Conservation (phyloP, 1,140 invertebrate species). For the Lucilia sericata region DNA sequence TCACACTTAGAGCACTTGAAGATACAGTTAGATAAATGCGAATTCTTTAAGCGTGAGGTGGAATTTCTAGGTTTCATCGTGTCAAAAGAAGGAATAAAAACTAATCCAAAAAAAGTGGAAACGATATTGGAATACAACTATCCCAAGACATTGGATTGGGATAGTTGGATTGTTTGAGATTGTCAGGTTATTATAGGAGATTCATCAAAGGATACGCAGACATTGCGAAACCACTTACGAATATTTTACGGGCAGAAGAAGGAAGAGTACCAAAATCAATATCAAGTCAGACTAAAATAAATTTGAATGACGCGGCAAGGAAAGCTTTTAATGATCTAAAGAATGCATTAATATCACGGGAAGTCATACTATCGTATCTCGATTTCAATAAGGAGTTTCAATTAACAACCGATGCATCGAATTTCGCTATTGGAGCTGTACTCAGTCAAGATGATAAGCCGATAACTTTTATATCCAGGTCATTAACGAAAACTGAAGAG, state of each 20-base stretch:
- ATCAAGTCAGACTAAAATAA: constrained; percentile 53
- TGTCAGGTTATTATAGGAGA: constrained; percentile 54
- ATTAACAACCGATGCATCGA: constrained; percentile 59
- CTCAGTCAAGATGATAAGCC: constrained; percentile 58
- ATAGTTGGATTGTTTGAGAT: too few relatives aligned
- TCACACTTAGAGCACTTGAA: too few relatives aligned
- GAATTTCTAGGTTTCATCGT: too few relatives aligned
- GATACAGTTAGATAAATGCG: too few relatives aligned
- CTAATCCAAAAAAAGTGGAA: too few relatives aligned
- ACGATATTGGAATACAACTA: constrained; percentile 56
- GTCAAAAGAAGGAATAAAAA: too few relatives aligned
- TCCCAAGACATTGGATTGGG: constrained; percentile 58
- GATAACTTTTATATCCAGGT: constrained; percentile 56
- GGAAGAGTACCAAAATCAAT: too few relatives aligned
- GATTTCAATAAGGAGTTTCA: constrained; percentile 63
- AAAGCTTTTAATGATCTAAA: constrained; percentile 60
- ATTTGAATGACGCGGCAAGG: constrained; percentile 52
- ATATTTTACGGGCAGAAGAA: constrained; percentile 45
- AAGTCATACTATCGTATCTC: too few relatives aligned
- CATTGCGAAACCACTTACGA: constrained; percentile 51
- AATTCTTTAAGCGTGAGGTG: too few relatives aligned
- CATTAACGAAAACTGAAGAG: constrained; percentile 55
- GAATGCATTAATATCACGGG: too few relatives aligned
- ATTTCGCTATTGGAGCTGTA: constrained; percentile 58
- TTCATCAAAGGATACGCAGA: constrained; percentile 55